Evolutionary conservation across 2,113 vertebrate genomes (phyloP).

Genomic region (Synodontis membranacea): DNA sequence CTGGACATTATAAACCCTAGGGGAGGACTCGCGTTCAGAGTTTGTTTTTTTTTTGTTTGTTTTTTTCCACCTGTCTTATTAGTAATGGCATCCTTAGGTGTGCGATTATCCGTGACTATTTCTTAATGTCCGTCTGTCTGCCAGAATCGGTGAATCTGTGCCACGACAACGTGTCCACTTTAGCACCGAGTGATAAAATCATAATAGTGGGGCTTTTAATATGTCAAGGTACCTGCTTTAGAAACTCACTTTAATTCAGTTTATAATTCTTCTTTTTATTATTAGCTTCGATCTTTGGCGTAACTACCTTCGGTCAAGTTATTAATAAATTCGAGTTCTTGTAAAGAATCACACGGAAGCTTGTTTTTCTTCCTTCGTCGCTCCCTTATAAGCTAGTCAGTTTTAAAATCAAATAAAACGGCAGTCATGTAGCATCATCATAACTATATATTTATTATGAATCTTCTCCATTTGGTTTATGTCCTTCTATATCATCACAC

Average conservation of each 20-base stretch:
- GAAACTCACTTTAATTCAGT: neutral
- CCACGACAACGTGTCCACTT: neutral
- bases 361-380: neutral
- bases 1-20: constrained; percentile 25
- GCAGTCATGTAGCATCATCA: neutral
- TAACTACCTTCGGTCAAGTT: neutral
- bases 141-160: constrained; percentile 29
- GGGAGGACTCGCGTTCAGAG: neutral
- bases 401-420: neutral
- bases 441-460: neutral
- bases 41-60: neutral
- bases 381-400: neutral
- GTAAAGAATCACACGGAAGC: neutral
- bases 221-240: neutral
- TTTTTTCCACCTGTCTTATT: neutral
- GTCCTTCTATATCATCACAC: neutral
- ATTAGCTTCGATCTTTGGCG: neutral
- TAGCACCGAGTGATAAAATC: neutral
- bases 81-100: constrained; percentile 22
- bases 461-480: neutral
- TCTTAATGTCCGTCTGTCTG: constrained; percentile 8
- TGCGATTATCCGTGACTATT: constrained; percentile 13
- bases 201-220: neutral
- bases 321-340: neutral
- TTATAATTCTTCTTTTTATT: neutral